Conservation (phyloP, 2,113 vertebrate species). For the Dissostichus mawsoni region DNA sequence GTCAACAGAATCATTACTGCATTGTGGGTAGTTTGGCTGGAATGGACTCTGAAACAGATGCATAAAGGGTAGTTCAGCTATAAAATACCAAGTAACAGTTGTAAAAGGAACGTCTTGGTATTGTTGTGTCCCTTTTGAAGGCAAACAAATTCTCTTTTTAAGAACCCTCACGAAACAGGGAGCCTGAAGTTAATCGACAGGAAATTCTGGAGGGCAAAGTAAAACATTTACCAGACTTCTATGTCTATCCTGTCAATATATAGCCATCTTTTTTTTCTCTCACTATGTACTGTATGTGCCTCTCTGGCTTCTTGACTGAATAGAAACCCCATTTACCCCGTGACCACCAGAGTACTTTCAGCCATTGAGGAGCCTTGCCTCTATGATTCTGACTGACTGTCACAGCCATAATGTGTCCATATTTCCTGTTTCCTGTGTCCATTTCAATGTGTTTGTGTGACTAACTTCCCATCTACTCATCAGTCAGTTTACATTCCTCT, state of each 20-base stretch:
- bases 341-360: constrained; percentile 14
- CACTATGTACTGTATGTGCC: not conserved
- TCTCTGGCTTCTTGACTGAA: constrained; percentile 1
- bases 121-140: not conserved
- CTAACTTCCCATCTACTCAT: constrained; percentile 21
- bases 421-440: constrained; percentile 47
- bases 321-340: not conserved
- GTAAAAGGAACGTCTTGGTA: constrained; percentile 19
- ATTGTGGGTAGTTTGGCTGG: constrained; percentile 17
- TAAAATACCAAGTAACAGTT: constrained; percentile 38
- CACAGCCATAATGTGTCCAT: constrained; percentile 30
- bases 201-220: not conserved
- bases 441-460: constrained; percentile 25
- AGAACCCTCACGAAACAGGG: constrained; percentile 53
- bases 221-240: constrained; percentile 6
- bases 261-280: constrained; percentile 10
- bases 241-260: constrained; percentile 33
- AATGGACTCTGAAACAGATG: constrained; percentile 30
- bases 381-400: not conserved
- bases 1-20: not conserved
- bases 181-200: constrained; percentile 24
- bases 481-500: constrained; percentile 47
- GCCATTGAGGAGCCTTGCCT: not conserved
- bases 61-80: constrained; percentile 8
- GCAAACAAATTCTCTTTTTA: constrained; percentile 37